Base-by-base conservation (phyloP, 2,797 vertebrate genomes). In the Thunnus albacares region DNA sequence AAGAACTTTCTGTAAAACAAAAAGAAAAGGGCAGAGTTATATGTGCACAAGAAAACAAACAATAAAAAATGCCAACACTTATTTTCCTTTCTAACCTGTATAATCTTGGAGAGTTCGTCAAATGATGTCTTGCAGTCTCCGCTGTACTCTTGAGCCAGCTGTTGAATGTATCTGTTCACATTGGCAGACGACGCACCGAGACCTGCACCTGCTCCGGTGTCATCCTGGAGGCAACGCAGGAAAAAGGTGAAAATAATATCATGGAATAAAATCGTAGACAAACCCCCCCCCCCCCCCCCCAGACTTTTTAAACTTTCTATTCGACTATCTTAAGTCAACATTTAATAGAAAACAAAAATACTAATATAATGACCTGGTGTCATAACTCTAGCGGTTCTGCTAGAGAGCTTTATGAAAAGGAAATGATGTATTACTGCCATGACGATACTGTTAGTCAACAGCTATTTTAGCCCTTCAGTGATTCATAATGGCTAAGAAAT, bases 111-210 rank as follows among this genome's bases (percentile, higher is more conserved):
- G 47, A 99, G 97, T 30, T 99, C 98, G 38, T 99, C 98, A 0
- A 99, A 99, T 33, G 98, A 99, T 22, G 97, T 98, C 94, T 98
- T 99, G 95, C 98, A 99, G 88, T 99, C 98, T 20, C 98, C 98
- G 1, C 98, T 99, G 83, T 99, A 99, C 73, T 99, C 98, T 92
- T 99, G 98, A 5, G 98, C 98, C 88, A 99, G 88, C 91, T 99
- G 98, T 67, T 99, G 96, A 88, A 99, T 99, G 87, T 99, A 99
- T 47, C 98, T 94, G 83, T 99, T 99, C 71, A 99, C 98, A 11
- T 97, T 98, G 71, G 98, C 97, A 4, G 98, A 98, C 41, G 98
- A 97, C 30, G 97, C 95, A 33, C 97, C 97, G 61, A 99, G 96
- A n/a, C 97, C 97, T 53, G 97, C 97, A 5, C 96, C 96, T 0